A percentile compares a stretch with the other conserved stretches of the same genome.
Evolutionary conservation across 2,113 vertebrate species (phyloP).

Genomic region (Rhinoderma darwinii): DNA sequence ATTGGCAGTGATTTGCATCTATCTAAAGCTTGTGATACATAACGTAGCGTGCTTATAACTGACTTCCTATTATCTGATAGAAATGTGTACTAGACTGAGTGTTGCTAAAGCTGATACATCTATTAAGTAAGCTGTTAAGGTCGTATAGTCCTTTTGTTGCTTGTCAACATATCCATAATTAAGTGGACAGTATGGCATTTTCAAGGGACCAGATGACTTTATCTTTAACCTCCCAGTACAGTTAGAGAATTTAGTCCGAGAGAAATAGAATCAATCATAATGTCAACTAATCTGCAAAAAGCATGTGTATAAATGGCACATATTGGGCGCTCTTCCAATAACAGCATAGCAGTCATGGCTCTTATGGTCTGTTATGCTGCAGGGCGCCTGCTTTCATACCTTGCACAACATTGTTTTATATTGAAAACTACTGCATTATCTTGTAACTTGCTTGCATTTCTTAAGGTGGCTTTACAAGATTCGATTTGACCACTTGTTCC

Average conservation of each 20-base stretch:
- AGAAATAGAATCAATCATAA: background rate
- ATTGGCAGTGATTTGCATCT: background rate
- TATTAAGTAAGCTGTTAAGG: background rate
- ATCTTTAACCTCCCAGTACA: background rate
- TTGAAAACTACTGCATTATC: background rate
- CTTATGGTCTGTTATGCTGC: background rate
- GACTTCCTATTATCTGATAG: background rate
- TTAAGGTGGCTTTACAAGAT: too few species aligned
- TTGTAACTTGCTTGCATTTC: background rate
- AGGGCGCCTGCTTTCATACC: background rate
- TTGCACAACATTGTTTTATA: background rate
- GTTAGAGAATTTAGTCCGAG: background rate
- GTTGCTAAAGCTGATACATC: background rate
- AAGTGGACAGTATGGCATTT: background rate
- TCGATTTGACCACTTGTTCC: too few species aligned
- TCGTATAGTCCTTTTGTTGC: background rate
- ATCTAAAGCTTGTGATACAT: background rate
- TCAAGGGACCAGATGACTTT: background rate
- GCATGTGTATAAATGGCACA: background rate
- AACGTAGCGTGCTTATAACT: background rate
- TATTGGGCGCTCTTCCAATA: background rate
- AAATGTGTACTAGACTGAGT: background rate
- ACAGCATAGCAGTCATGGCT: background rate
- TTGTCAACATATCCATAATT: background rate
- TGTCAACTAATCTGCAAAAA: conserved; percentile 17